Base-by-base conservation (phyloP, 1,140 invertebrate genomes). In the Choristoneura fumiferana region DNA sequence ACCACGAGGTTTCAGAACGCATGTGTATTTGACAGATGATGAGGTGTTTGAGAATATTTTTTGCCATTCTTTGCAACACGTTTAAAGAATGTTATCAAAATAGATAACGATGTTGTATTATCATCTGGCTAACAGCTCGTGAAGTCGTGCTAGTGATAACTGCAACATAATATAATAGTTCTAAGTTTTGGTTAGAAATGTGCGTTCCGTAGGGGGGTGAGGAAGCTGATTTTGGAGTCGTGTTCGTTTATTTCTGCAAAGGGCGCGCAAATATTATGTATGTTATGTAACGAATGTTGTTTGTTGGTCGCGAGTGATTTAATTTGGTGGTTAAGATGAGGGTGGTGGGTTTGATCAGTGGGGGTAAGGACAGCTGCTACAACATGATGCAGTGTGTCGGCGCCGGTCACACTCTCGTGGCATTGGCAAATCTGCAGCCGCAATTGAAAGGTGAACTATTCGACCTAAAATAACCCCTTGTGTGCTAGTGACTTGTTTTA, bases 301-400 rank as follows among this genome's bases (percentile, higher is more conserved):
- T 62, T 60, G 71, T 60, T 78, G 69, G 45, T 76, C 68, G 57
- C 69, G 57, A 57, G 67, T 75, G 63, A 66, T 69, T 74, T 61
- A 70, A 57, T 63, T 69, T 69, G 40, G 34, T 69, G 64, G 62
- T 29, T 40, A 92, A 84, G 73, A 98, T 98, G 96, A 95, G 93
- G 89, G 95, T 97, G 58, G 96, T 97, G 58, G 96, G 95, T 57
- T 91, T 98, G 80, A 93, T 97, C 69, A 99, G 97, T 91, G 98
- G 98, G 75, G 98, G 98, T 60, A 99, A 99, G 90, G 99, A 99
- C 90, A 99, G 98, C 90, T 98, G 96, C 90, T 99, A 96, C 90
- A 99, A 98, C 87, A 97, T 99, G 95, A 95, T 99, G 94, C 96
- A 99, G 90, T 99, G 98, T 91, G 93, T 98, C 69, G 94, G 95